Base-by-base conservation (phyloP, 2,797 vertebrate genomes). In the Apogon talboti region DNA sequence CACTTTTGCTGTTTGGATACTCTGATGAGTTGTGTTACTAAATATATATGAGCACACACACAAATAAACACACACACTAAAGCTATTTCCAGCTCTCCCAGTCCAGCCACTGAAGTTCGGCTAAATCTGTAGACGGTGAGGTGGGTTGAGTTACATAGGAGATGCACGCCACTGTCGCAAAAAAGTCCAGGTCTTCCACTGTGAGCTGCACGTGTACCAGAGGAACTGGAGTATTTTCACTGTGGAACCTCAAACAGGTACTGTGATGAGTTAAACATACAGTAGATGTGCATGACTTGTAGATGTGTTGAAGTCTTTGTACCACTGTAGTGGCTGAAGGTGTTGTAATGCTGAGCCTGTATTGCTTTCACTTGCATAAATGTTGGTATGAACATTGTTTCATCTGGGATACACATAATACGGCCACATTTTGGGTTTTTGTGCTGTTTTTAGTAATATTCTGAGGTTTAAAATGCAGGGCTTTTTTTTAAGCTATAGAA, bases 51-150 rank as follows among this genome's bases (percentile, higher is more conserved):
- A n/a, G 18, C 41, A 53, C 52, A 61, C 60, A 77, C 56, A 65
- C 58, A 69, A 59, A 43, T 45, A 72, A 38, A 62, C 40, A 53
- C 58, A 51, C 44, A 74, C 56, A 65, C 64, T 13, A 4, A 15
- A 71, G 79, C 79, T 94, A 94, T 94, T 94, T 91, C 78, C 73
- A 90, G 87, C 71, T 40, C 60, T 45, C 49, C 70, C 70, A 2
- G 28, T 41, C 7, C 24, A 79, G 78, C 78, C 85, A 82, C 76
- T 78, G 63, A 78, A 45, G 72, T 72, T 63, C 48, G 56, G 69
- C 75, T 82, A 79, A 89, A 91, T 90, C 67, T 78, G 86, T 84
- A 79, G 33, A 60, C 47, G 28, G 46, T 24, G 53, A 48, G 40
- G 50, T n/a, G 64, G 86, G 83, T 91, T 87, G 70, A 54, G 70